Evolutionary conservation across 2,113 vertebrate species (phyloP).

Genomic region (Balaenoptera acutorostrata): DNA sequence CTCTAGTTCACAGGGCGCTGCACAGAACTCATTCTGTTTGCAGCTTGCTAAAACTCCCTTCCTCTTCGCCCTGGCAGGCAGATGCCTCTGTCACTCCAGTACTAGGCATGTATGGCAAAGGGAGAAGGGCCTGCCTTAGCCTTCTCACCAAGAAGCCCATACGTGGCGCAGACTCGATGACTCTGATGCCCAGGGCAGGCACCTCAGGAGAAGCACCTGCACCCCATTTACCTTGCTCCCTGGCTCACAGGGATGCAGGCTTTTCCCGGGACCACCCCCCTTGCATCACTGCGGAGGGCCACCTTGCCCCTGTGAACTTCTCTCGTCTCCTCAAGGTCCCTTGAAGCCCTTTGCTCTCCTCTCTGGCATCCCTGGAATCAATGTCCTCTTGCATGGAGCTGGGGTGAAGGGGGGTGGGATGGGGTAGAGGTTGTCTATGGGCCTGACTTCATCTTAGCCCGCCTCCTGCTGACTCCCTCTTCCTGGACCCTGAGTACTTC

Average conservation of each 20-base stretch:
- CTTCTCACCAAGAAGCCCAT: too few species aligned
- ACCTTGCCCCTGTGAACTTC: not conserved
- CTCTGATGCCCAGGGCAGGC: not conserved
- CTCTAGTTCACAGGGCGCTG: not conserved
- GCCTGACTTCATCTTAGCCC: not conserved
- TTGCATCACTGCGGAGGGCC: not conserved
- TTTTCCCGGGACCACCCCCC: accelerated
- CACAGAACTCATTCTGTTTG: not conserved
- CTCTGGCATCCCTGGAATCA: not conserved
- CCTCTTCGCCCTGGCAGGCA: not conserved
- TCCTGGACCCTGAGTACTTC: not conserved
- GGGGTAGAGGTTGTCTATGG: accelerated
- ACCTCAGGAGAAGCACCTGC: not conserved
- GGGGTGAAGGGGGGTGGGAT: too few species aligned
- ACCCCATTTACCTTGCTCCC: not conserved
- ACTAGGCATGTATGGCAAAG: accelerated
- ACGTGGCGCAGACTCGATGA: not conserved
- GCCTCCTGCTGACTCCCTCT: not conserved
- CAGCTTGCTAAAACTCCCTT: not conserved
- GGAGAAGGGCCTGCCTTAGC: not conserved
- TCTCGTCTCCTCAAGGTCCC: too few species aligned
- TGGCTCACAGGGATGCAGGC: not conserved
- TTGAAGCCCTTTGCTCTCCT: not conserved
- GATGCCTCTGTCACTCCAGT: not conserved
- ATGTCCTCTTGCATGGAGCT: not conserved